Evolutionary conservation across 2,113 vertebrate genomes (phyloP).

Genomic region (Panurus biarmicus): DNA sequence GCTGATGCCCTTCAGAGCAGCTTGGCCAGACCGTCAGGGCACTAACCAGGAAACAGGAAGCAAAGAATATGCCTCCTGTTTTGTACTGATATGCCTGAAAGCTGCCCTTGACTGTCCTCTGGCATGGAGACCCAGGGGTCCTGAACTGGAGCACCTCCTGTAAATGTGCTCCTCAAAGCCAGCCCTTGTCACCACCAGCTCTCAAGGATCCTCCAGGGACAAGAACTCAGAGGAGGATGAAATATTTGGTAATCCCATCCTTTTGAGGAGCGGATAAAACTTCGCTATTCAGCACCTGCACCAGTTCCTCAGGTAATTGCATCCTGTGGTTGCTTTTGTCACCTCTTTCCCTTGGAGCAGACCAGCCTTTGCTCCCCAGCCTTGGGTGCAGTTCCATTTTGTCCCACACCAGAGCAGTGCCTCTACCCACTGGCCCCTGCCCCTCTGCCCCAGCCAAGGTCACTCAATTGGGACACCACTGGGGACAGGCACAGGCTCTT

Average conservation of each 20-base stretch:
- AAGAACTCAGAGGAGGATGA: neutral
- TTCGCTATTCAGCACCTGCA: neutral
- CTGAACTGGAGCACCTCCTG: neutral
- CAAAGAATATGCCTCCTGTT: neutral
- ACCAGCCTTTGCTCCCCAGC: neutral
- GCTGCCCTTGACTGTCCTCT: neutral
- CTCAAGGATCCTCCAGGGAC: neutral
- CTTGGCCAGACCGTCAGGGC: neutral
- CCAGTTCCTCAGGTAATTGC: neutral
- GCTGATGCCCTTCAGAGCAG: neutral
- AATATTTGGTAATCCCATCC: neutral
- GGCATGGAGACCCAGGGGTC: neutral
- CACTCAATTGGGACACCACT: fast-evolving
- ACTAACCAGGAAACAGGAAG: neutral
- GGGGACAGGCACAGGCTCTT: neutral
- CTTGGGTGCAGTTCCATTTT: neutral
- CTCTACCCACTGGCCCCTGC: neutral
- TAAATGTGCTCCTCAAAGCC: neutral
- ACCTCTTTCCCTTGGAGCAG: neutral
- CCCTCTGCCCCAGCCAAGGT: neutral
- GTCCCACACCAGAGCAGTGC: neutral
- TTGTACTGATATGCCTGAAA: neutral
- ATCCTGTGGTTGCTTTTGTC: neutral
- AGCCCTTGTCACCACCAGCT: neutral
- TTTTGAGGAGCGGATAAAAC: neutral